Evolutionary conservation across 2,888 invertebrate genomes (phyloP), one percentile per base, ranked within the genome.

Genomic region (Melieria omissa): DNA sequence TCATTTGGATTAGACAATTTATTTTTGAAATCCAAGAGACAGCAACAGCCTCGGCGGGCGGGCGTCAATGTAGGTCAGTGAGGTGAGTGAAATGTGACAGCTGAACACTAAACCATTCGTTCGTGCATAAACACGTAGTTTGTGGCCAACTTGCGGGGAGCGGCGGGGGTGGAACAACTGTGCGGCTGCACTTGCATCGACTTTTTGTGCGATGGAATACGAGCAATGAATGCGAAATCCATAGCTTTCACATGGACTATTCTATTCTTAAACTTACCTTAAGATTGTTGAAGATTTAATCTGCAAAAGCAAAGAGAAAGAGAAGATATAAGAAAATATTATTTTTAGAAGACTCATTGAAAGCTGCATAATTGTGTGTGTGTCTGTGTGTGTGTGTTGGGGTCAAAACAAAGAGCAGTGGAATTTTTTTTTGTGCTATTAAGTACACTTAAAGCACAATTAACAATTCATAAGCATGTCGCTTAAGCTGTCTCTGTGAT

Each of bases 1-100:
- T 70, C 65, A 65, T 71, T 71, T 65, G 61, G 65, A 65, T 65
- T 65, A 61, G 54, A 65, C 65, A 71, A 71, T 71, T 71, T 65
- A 71, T 65, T 71, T 71, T 65, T 29, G 29, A 3, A 29, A 29
- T 29, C 29, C 29, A 3, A 29, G 29, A 2, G 29, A 29, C 29
- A 29, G 16, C 16, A 16, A 16, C 16, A 16, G 29, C 29, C 1
- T 29, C 29, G 29, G 1, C 29, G 1, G 29, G 29, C 29, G 29
- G 29, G 29, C 29, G 29, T 29, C 29, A 29, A 29, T 29, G 29
- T 29, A 29, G 29, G 29, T 29, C 29, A 29, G 29, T 29, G 29
- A 29, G 29, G 29, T 29, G 29, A 29, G 29, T 29, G 29, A 29
- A 29, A 29, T 29, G 29, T 29, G 29, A 29, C 29, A 29, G 29